phyloP scores from a whole-genome alignment of 2,113 vertebrate species.

The Eclectus roratus region DNA sequence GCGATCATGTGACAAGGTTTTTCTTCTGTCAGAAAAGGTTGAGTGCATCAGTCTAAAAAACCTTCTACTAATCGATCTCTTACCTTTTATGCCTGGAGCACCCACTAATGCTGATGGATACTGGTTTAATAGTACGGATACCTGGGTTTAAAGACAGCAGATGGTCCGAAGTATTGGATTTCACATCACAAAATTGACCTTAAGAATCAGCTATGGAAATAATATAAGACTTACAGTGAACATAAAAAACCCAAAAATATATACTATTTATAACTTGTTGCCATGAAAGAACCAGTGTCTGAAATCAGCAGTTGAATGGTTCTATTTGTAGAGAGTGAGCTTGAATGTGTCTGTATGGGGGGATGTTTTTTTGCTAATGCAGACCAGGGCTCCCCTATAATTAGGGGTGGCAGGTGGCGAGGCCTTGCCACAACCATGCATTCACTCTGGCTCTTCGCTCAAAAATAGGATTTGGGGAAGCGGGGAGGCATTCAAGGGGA shows the following conservation, averaged over 20 bases:
- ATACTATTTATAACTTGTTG: slow-evolving; percentile 32
- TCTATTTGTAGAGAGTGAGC: not conserved
- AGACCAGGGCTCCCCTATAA: slow-evolving; percentile 50
- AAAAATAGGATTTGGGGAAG: slow-evolving; percentile 47
- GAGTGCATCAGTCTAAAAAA: not conserved
- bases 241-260: not conserved
- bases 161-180: not conserved
- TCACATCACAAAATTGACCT: not conserved
- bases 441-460: not conserved
- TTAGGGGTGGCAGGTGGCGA: slow-evolving; percentile 59
- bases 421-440: slow-evolving; percentile 42
- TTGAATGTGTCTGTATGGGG: not conserved
- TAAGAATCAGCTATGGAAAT: not conserved
- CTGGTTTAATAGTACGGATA: not conserved
- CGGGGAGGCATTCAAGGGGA: not conserved
- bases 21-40: not conserved
- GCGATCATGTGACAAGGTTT: not conserved
- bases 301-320: slow-evolving; percentile 59
- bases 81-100: not conserved
- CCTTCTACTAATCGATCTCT: not conserved
- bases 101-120: not conserved
- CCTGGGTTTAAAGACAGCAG: not conserved
- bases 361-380: not conserved
- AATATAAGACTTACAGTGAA: not conserved
- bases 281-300: not conserved